Evolutionary conservation across 2,797 vertebrate genomes (phyloP).

Genomic region (Choloepus didactylus): DNA sequence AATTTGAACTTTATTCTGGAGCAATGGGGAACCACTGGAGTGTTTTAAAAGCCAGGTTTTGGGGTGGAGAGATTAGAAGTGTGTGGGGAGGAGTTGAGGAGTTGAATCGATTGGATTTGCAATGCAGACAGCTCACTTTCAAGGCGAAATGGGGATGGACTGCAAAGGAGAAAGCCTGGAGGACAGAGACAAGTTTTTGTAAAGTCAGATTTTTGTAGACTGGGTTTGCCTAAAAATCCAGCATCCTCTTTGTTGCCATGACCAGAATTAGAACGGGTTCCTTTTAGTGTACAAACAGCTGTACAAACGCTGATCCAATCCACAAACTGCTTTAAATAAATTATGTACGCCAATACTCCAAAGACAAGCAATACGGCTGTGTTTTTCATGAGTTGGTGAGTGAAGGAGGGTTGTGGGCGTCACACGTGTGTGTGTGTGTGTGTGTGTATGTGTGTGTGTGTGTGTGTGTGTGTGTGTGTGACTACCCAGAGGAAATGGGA

Average conservation of each 20-base stretch:
- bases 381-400: constrained; percentile 16
- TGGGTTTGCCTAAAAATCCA: not conserved
- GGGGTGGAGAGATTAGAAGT: accelerated
- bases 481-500: not conserved
- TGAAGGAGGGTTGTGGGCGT: not conserved
- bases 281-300: constrained; percentile 46
- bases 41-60: not conserved
- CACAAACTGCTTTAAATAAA: constrained; percentile 58
- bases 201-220: not conserved
- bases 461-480: not conserved
- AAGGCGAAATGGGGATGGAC: not conserved
- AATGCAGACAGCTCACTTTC: not conserved
- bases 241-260: not conserved
- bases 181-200: not conserved
- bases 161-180: not conserved
- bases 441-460: not conserved
- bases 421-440: no score
- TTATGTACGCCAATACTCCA: not conserved
- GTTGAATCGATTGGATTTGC: not conserved
- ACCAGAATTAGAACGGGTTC: constrained; percentile 9
- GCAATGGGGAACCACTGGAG: not conserved
- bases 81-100: not conserved
- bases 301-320: not conserved
- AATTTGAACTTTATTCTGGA: not conserved
- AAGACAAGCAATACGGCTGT: not conserved